Evolutionary conservation across 2,797 vertebrate species (phyloP), one percentile per base, ranked within the genome.

Genomic region (Melanotaenia maccullochi): DNA sequence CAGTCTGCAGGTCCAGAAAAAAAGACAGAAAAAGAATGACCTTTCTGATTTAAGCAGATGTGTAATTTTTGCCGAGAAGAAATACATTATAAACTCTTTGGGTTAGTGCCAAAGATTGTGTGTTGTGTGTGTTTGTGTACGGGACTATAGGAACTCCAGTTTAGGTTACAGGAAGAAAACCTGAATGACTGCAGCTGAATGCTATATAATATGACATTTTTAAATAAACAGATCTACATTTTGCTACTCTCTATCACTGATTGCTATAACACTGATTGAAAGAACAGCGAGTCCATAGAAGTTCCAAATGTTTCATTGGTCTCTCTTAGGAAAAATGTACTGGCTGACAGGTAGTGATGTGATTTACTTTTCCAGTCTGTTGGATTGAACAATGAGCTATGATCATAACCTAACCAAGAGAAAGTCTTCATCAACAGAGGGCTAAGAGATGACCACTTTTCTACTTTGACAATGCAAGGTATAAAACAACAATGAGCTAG

Each of bases 161-260:
- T 77, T 63, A 54, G 28, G 75, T 85, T 83, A 57, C 79, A 72
- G 49, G 54, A 68, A 65, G 54, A 85, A 74, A 68, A 73, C 65
- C 58, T 69, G 42, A 83, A 74, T 58, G 74, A 70, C 55, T 49
- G 52, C 66, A 69, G 67, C 66, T 69, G 60, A 81, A 71, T 1
- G 14, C 78, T 79, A 80, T 51, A 73, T 71, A 71, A 79, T 73
- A 33, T 74, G 84, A 84, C 87, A 73, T 83, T 82, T 79, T 79
- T 69, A 89, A 83, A 84, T 79, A 87, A 89, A 87, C 82, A 85
- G 73, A 69, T 71, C 65, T 65, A 75, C 72, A 68, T 75, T 74
- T 70, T 76, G 60, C 65, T 79, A 33, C 77, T 72, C 68, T 68
- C 73, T 54, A 25, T 78, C 64, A 3, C 71, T 85, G 86, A 88